phyloP scores from a whole-genome alignment of 2,113 vertebrate species.

The Thymallus thymallus region DNA sequence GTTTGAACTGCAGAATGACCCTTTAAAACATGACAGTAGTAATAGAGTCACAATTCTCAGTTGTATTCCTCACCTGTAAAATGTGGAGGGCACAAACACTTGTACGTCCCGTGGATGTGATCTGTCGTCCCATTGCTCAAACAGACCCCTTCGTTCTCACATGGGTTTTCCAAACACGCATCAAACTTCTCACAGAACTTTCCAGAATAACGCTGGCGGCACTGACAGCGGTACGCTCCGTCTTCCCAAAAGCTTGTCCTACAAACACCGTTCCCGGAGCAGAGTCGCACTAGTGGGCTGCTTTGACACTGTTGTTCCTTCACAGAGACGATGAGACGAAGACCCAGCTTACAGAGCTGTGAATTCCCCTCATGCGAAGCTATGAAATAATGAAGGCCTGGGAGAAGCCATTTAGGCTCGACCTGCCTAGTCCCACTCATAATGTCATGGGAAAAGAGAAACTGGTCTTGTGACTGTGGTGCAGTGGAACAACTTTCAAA shows the following conservation, averaged over 20 bases:
- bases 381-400: conserved; percentile 79
- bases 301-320: too few species aligned
- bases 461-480: conserved; percentile 49
- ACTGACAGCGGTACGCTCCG: conserved; percentile 73
- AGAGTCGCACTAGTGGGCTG: conserved; percentile 66
- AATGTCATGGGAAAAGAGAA: conserved; percentile 64
- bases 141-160: conserved; percentile 74
- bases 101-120: conserved; percentile 57
- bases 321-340: too few species aligned
- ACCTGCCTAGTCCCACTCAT: conserved; percentile 67
- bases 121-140: conserved; percentile 53
- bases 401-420: conserved; percentile 71
- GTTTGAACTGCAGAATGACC: too few species aligned
- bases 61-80: conserved; percentile 76
- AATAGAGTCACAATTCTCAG: neutral
- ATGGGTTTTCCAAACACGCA: conserved; percentile 71
- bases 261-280: conserved; percentile 79
- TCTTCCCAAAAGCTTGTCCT: conserved; percentile 69
- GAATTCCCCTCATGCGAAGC: conserved; percentile 65
- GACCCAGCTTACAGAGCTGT: conserved; percentile 65
- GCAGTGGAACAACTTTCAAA: conserved; percentile 75
- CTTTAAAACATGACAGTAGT: neutral
- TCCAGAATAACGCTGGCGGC: conserved; percentile 72
- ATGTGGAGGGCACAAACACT: conserved; percentile 70
- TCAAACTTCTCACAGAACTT: conserved; percentile 79